A percentile compares a stretch with the other conserved stretches of the same genome.
Evolutionary conservation across 2,797 vertebrate genomes (phyloP).

Genomic region (Etheostoma nigrum): DNA sequence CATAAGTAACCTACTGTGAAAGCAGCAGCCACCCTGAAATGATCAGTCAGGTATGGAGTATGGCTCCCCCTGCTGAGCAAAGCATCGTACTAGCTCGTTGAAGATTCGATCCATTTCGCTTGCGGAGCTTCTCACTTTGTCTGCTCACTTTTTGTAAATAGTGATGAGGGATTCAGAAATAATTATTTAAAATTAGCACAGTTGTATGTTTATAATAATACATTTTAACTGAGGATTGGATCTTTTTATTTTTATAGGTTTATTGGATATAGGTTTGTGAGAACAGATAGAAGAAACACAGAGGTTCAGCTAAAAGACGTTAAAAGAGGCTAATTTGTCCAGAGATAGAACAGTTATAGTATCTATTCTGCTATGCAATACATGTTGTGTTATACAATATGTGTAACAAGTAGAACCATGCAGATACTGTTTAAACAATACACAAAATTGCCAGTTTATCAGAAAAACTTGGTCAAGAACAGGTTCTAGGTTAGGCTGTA

Average conservation of each 20-base stretch:
- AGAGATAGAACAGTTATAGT: not conserved
- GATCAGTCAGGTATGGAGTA: slow-evolving; percentile 3
- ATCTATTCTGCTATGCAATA: not conserved
- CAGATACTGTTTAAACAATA: not conserved
- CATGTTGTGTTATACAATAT: not conserved
- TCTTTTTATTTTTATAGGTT: not conserved
- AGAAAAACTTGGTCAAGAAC: not conserved
- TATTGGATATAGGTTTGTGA: not conserved
- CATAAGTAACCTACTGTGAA: slow-evolving; percentile 3
- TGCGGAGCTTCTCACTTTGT: not conserved
- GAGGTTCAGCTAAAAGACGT: not conserved
- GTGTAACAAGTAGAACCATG: not conserved
- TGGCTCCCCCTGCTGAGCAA: slow-evolving; percentile 51
- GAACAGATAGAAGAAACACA: not conserved
- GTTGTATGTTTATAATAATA: not conserved
- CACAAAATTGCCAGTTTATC: not conserved
- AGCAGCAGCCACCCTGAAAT: not conserved
- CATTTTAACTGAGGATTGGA: not conserved
- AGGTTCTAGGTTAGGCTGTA: slow-evolving; percentile 4
- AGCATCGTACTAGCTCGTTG: not conserved
- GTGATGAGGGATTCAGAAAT: too few species aligned
- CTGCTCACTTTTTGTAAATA: not conserved
- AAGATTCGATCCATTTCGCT: not conserved
- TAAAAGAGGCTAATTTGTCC: not conserved
- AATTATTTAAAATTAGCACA: not conserved